Evolutionary conservation across 2,797 vertebrate species (phyloP), one percentile per base, ranked within the genome.

Genomic region (Pseudotriccus pelzelni): DNA sequence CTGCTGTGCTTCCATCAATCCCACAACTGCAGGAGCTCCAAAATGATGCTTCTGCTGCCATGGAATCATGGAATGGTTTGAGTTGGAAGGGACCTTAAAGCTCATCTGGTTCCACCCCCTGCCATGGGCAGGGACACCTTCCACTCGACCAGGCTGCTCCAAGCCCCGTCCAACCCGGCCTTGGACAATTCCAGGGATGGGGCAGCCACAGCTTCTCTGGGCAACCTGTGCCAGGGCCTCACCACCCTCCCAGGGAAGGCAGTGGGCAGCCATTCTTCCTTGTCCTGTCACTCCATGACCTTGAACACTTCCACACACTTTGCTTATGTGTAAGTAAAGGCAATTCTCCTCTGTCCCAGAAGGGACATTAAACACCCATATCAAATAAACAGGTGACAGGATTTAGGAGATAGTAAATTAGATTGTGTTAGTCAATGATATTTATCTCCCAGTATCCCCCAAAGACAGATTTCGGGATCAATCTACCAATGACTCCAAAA

Each of bases 161-260:
- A 3, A 44, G 0, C 13, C 37, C 32, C 0, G 0, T 17, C 67
- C 77, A 62, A 0, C 32, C 47, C 18, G 55, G 32, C 36, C 63
- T 43, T 2, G 70, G 41, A 0, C 62, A 60, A 6, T 60, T 0
- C 46, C 69, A 81, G 69, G 39, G 53, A 60, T 47, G 60, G 52
- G 37, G n/a, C 66, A 79, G 43, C 36, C 66, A 9, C 32, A 64
- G 43, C 27, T 64, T 0, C 67, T 44, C 43, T 79, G 75, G 18
- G 15, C 18, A 87, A 4, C 17, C 58, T 50, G 37, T 58, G 50
- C 76, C 76, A 64, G 59, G 8, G 15, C 37, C 36, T 44, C 0
- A 2, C 5, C 52, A 28, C 19, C 36, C 59, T 73, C 4, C 0
- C 44, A 58, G 28, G 1, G 2, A 41, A 0, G 0, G 34, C 55